Evolutionary conservation across 1,140 invertebrate genomes (phyloP).

Genomic region (Wasmannia auropunctata): DNA sequence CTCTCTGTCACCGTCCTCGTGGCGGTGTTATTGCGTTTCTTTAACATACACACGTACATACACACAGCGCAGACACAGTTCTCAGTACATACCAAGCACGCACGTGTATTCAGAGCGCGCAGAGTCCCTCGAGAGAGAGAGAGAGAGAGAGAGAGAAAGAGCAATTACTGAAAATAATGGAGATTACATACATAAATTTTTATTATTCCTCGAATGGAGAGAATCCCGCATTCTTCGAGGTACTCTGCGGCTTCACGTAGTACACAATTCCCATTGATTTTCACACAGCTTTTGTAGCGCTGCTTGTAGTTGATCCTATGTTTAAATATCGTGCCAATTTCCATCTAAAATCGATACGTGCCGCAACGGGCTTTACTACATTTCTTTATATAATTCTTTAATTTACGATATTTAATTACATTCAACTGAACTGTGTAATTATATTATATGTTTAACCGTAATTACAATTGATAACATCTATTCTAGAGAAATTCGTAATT

Average conservation of each 20-base stretch:
- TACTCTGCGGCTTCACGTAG: constrained; percentile 13
- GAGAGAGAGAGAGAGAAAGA: neutral
- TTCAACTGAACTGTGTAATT: neutral
- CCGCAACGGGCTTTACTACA: neutral
- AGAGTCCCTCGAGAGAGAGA: constrained; percentile 27
- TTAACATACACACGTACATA: constrained; percentile 9
- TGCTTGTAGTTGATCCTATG: constrained; percentile 74
- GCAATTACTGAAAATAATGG: neutral
- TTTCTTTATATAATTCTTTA: neutral
- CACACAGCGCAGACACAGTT: constrained; percentile 33
- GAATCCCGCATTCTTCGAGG: constrained; percentile 26
- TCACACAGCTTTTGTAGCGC: constrained; percentile 78
- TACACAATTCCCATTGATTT: constrained; percentile 60
- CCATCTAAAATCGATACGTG: neutral
- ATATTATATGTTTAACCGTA: neutral
- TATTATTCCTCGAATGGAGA: neutral
- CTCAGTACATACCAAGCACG: constrained; percentile 14
- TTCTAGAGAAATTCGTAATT: neutral
- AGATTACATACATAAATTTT: constrained; percentile 14
- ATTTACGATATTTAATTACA: neutral
- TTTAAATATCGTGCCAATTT: constrained; percentile 50
- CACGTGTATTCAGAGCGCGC: constrained; percentile 16
- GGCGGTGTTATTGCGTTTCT: constrained; percentile 55
- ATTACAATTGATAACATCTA: neutral
- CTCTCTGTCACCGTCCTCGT: constrained; percentile 16